Evolutionary conservation across 1,140 invertebrate genomes (phyloP).

Genomic region (Drosophila arizonae): DNA sequence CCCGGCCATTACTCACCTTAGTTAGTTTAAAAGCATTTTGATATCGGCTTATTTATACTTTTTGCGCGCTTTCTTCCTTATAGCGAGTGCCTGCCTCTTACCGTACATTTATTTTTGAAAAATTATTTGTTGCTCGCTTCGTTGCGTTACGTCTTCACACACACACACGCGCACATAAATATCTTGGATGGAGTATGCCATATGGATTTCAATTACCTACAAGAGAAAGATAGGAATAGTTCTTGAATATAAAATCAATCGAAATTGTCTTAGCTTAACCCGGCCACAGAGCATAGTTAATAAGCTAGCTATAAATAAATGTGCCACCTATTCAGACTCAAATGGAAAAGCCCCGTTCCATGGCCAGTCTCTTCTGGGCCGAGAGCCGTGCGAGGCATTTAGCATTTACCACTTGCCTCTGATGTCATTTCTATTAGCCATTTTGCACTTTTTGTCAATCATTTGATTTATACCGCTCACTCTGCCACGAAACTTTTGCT

Average conservation of each 20-base stretch:
- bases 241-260: neutral
- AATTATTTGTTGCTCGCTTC: slow-evolving; percentile 46
- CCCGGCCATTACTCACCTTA: slow-evolving; percentile 39
- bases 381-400: neutral
- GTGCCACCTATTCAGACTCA: too few species aligned
- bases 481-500: slow-evolving; percentile 31
- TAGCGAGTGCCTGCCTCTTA: slow-evolving; percentile 53
- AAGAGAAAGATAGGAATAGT: slow-evolving; percentile 2
- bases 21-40: slow-evolving; percentile 54
- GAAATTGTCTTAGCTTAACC: neutral
- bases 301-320: too few species aligned
- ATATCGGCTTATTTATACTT: slow-evolving; percentile 49
- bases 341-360: too few species aligned
- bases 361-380: neutral
- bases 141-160: slow-evolving; percentile 32
- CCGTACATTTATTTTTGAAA: slow-evolving; percentile 63
- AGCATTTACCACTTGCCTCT: slow-evolving; percentile 13
- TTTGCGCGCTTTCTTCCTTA: slow-evolving; percentile 62
- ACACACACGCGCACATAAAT: slow-evolving; percentile 1
- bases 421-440: slow-evolving; percentile 63
- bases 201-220: slow-evolving; percentile 20
- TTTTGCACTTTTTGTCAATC: slow-evolving; percentile 73
- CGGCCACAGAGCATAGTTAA: too few species aligned
- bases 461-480: slow-evolving; percentile 66
- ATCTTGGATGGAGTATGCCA: slow-evolving; percentile 4